Conservation (phyloP, 2,888 invertebrate genomes). For the Hoplodrina blanda region DNA sequence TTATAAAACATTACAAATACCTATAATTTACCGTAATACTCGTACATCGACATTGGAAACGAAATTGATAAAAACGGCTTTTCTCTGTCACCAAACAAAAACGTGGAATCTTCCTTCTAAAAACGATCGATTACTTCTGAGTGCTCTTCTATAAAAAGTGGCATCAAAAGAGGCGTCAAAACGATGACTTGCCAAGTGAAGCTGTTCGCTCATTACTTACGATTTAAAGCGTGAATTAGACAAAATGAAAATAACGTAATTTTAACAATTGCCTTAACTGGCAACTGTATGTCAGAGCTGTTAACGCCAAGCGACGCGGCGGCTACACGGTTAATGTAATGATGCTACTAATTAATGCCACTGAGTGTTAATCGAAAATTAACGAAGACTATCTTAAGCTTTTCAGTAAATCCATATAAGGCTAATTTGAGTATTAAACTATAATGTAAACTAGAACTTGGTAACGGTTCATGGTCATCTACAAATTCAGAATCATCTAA, state of each 20-base stretch:
- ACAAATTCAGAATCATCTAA: constrained; percentile 12
- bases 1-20: constrained; percentile 50
- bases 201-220: constrained; percentile 52
- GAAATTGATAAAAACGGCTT: constrained; percentile 45
- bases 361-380: constrained; percentile 26
- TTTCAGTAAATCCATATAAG: constrained; percentile 1
- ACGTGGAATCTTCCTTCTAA: constrained; percentile 53
- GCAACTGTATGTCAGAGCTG: constrained; percentile 33
- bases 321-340: constrained; percentile 22
- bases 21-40: constrained; percentile 56
- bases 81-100: constrained; percentile 53
- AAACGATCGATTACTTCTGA: constrained; percentile 58
- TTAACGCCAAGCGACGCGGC: constrained; percentile 7
- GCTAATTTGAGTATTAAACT: background rate
- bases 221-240: constrained; percentile 57
- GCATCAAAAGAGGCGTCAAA: constrained; percentile 56
- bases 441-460: background rate
- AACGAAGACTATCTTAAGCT: constrained; percentile 6
- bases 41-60: constrained; percentile 30
- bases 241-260: constrained; percentile 59
- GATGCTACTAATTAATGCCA: constrained; percentile 22
- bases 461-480: background rate
- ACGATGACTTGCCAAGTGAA: constrained; percentile 55
- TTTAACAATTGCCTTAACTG: constrained; percentile 49
- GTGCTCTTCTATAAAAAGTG: constrained; percentile 47